phyloP scores from a whole-genome alignment of 1,140 invertebrate genomes.

The Nylanderia fulva region DNA sequence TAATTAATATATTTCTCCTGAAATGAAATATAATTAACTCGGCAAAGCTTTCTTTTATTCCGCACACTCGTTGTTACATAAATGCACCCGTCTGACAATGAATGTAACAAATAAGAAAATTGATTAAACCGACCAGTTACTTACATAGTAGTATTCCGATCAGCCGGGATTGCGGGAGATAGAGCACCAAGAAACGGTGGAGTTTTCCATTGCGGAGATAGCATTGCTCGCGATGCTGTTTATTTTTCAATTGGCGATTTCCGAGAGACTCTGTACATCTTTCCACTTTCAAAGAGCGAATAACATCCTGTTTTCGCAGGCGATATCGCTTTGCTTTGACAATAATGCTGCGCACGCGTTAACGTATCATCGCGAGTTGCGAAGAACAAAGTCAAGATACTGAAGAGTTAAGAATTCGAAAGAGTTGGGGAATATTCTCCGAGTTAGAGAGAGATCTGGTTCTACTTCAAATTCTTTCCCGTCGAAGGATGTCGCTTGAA shows the following conservation, averaged over 20 bases:
- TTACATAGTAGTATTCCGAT: constrained; percentile 2
- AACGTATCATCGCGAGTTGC: constrained; percentile 17
- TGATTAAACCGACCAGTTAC: constrained; percentile 12
- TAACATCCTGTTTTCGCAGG: constrained; percentile 57
- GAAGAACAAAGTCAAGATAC: background rate
- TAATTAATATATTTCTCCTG: background rate
- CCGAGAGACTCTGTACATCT: constrained; percentile 19
- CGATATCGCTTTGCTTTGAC: constrained; percentile 38
- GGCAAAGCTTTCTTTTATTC: background rate
- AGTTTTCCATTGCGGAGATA: constrained; percentile 46
- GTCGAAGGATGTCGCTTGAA: too few relatives aligned
- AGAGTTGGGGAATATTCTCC: background rate
- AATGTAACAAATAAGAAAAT: constrained; percentile 34
- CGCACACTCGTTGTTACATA: too few relatives aligned
- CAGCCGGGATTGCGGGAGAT: constrained; percentile 12
- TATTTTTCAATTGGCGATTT: constrained; percentile 54
- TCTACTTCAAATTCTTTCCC: too few relatives aligned
- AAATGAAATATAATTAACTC: background rate
- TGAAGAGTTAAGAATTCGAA: background rate
- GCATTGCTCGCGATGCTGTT: background rate
- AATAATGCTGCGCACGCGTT: constrained; percentile 12
- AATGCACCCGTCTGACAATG: background rate
- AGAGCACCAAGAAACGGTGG: constrained; percentile 27
- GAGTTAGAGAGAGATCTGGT: too few relatives aligned
- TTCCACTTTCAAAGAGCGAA: constrained; percentile 34